phyloP scores from a whole-genome alignment of 2,113 vertebrate species.

The Daboia siamensis region DNA sequence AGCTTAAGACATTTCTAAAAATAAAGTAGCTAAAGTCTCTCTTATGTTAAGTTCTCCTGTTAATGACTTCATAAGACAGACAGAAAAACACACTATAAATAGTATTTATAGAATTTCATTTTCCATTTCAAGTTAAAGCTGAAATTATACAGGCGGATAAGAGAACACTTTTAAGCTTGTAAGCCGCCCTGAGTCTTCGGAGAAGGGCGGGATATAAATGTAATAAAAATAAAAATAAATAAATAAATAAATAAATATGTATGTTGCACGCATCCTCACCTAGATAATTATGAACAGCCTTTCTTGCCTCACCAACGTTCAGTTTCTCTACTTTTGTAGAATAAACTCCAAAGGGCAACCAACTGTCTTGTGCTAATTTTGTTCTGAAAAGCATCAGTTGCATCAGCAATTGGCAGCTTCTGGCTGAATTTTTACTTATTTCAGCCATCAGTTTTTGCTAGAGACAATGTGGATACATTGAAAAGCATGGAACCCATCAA shows the following conservation, averaged over 20 bases:
- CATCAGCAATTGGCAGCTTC: background rate
- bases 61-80: background rate
- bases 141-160: background rate
- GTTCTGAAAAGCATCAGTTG: background rate
- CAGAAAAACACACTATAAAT: background rate
- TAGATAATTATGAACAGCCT: background rate
- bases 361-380: background rate
- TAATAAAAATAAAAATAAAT: too few species aligned
- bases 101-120: background rate
- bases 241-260: too few species aligned
- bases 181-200: too few species aligned
- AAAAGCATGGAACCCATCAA: background rate
- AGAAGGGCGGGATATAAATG: too few species aligned
- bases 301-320: background rate
- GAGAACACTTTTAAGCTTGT: background rate
- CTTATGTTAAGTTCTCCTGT: background rate
- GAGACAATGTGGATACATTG: background rate
- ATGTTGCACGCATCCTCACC: background rate
- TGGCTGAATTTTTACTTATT: background rate
- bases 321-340: background rate
- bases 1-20: background rate
- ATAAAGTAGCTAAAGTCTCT: background rate
- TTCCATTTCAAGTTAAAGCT: background rate
- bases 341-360: background rate
- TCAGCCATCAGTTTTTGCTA: background rate